Evolutionary conservation across 2,888 invertebrate species (phyloP).

Genomic region (Luffia ferchaultella): DNA sequence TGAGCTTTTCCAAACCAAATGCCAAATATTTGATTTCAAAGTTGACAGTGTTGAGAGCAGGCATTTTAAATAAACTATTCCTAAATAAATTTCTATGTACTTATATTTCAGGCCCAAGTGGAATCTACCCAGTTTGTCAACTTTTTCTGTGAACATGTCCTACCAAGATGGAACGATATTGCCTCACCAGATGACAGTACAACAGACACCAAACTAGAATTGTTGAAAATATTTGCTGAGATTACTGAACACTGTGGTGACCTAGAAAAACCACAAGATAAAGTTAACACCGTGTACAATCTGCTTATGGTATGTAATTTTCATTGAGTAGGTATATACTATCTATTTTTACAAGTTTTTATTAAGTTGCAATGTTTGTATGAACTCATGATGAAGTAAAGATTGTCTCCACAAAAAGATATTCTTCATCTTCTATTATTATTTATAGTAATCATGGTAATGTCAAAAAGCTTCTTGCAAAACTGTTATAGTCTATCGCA

Average conservation of each 20-base stretch:
- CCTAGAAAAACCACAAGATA: slow-evolving; percentile 76
- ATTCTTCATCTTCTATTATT: no score
- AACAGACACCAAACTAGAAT: slow-evolving; percentile 74
- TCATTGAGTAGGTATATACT: slow-evolving; percentile 1
- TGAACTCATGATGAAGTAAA: no score
- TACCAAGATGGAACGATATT: slow-evolving; percentile 77
- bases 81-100: no score
- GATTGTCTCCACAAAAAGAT: no score
- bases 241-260: slow-evolving; percentile 80
- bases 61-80: no score
- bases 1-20: no score
- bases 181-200: slow-evolving; percentile 61
- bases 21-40: no score
- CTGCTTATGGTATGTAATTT: slow-evolving; percentile 75
- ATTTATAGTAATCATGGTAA: no score
- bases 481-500: no score
- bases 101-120: slow-evolving; percentile 74
- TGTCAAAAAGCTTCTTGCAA: no score
- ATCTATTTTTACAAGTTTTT: neutral
- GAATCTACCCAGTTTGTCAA: slow-evolving; percentile 85
- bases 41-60: no score
- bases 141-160: slow-evolving; percentile 85
- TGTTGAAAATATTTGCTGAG: slow-evolving; percentile 89
- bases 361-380: no score
- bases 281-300: slow-evolving; percentile 80